Evolutionary conservation across 1,140 invertebrate species (phyloP).

Genomic region (Palaemon carinicauda): DNA sequence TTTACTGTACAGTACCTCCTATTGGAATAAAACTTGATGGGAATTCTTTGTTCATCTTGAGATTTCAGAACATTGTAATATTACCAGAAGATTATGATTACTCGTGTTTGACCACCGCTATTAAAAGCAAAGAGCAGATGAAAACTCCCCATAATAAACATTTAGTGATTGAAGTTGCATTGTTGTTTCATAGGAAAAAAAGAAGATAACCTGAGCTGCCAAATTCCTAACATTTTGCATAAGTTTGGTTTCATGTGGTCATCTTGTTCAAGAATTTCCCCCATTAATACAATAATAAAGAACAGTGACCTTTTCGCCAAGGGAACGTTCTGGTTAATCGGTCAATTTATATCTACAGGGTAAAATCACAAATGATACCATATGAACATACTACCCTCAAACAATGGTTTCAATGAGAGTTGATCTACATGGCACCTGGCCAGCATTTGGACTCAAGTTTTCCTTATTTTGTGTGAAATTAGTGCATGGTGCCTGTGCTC

Average conservation of each 20-base stretch:
- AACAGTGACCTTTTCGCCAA: background rate
- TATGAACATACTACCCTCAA: background rate
- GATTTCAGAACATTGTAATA: background rate
- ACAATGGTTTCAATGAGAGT: constrained; percentile 46
- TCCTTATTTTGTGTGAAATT: constrained; percentile 38
- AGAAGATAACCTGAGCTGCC: too few species aligned
- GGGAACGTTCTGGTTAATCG: background rate
- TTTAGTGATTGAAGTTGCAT: too few species aligned
- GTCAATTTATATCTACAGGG: background rate
- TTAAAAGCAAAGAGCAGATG: too few species aligned
- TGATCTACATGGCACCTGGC: constrained; percentile 34
- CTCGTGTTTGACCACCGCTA: too few species aligned
- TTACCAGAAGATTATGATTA: too few species aligned
- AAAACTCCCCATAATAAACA: too few species aligned
- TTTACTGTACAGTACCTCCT: background rate
- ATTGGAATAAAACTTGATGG: background rate
- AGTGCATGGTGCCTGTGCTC: background rate
- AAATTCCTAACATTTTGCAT: too few species aligned
- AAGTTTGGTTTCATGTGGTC: too few species aligned
- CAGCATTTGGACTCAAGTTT: constrained; percentile 47
- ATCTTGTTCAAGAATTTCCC: background rate
- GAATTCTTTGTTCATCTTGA: background rate
- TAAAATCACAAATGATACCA: constrained; percentile 21
- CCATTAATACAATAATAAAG: background rate
- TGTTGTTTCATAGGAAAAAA: too few species aligned